Conservation (phyloP, 1,140 invertebrate species). For the Mactra quadrangularis region DNA sequence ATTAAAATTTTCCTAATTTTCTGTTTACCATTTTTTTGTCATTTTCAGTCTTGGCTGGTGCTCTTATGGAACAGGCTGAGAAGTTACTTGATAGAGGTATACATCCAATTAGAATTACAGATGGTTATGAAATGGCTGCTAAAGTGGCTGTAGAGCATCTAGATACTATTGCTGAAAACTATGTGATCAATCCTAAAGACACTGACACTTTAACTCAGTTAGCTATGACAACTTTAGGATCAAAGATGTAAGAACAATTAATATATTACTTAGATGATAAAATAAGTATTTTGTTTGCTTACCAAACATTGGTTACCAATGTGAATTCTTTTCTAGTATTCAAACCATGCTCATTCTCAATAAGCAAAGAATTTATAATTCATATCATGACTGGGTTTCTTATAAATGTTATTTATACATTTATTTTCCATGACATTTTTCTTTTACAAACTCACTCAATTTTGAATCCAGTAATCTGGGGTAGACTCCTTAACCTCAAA, state of each 20-base stretch:
- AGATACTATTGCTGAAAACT: conserved; percentile 94
- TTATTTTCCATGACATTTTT: no score
- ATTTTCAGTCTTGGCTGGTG: conserved; percentile 91
- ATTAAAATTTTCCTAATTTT: no score
- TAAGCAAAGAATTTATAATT: no score
- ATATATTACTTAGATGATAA: no score
- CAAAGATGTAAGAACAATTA: conserved; percentile 98
- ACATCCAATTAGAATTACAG: conserved; percentile 99
- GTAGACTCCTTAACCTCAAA: no score
- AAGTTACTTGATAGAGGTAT: conserved; percentile 97
- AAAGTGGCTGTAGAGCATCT: conserved; percentile 94
- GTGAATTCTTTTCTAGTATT: conserved; percentile 5
- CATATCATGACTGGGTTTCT: no score
- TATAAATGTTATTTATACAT: no score
- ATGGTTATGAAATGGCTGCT: conserved; percentile 99
- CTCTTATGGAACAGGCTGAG: conserved; percentile 97
- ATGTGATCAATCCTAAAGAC: conserved; percentile 92
- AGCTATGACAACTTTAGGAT: conserved; percentile 99
- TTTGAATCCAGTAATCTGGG: no score
- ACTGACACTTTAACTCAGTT: conserved; percentile 94
- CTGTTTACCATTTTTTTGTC: no score
- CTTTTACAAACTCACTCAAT: no score
- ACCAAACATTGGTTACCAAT: no score
- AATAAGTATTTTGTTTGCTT: no score
- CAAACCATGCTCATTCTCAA: neutral